Base-by-base conservation (phyloP, 2,888 invertebrate genomes). In the Acanthococcus lagerstroemiae region DNA sequence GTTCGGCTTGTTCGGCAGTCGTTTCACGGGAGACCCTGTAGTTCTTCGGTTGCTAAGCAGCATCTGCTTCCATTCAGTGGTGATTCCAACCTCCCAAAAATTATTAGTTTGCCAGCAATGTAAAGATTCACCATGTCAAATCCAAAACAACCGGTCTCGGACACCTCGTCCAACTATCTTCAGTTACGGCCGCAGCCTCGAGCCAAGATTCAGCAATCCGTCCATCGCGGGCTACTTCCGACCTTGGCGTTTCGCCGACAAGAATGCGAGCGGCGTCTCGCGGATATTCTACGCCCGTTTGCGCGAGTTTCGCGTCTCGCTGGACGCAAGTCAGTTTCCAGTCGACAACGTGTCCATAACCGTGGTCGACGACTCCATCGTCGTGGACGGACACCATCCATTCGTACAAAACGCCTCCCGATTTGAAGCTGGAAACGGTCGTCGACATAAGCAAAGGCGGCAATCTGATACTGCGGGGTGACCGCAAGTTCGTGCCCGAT, bases 161-260 rank as follows among this genome's bases (percentile, higher is more conserved):
- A n/a, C n/a, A n/a, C n/a, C n/a, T n/a, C n/a, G n/a, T n/a, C n/a
- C n/a, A n/a, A n/a, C n/a, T n/a, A 58, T 58, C 45, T 58, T 58
- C 25, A 58, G 57, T 46, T 58, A 58, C 22, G 57, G 57, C n/a
- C 57, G 57, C 21, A 46, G 45, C 15, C 46, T 58, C 25, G 57
- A 58, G 25, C 57, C 57, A 4, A 58, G 46, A 25, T 25, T 24
- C n/a, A 15, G n/a, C 45, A 46, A 58, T 12, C 57, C 57, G 15
- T 58, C 57, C 4, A 12, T 58, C 21, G 57, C 57, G 45, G 57
- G 57, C 24, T 58, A 58, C 57, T 58, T 45, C 45, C 37, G 57
- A 45, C 57, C 57, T 21, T 58, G 57, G 57, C 57, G 57, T 19
- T 58, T 58, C 57, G 46, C 44, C 57, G 57, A 58, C 25, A 30